Conservation (phyloP, 2,888 invertebrate genomes). For the Celastrina argiolus region DNA sequence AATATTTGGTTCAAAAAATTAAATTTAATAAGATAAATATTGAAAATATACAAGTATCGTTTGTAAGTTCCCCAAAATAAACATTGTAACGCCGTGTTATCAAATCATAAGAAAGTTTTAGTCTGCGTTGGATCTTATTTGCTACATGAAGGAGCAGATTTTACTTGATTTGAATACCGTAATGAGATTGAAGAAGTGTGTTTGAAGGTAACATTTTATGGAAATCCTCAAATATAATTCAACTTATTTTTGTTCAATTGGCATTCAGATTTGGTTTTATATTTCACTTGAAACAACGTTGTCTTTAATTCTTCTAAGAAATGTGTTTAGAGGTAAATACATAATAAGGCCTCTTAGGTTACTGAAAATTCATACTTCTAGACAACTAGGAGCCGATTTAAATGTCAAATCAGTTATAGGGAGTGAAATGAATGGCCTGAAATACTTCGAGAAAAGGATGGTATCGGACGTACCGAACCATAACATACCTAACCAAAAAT, state of each 20-base stretch:
- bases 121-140: conserved; percentile 10
- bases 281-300: background rate
- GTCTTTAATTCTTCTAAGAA: background rate
- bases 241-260: conserved; percentile 19
- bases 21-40: too few relatives aligned
- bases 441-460: too few relatives aligned
- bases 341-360: background rate
- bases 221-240: conserved; percentile 8
- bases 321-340: background rate
- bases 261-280: background rate
- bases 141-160: conserved; percentile 28
- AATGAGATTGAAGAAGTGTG: conserved; percentile 23
- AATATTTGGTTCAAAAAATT: too few relatives aligned
- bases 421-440: too few relatives aligned
- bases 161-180: conserved; percentile 29
- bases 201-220: conserved; percentile 15
- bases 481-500: too few relatives aligned
- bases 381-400: too few relatives aligned
- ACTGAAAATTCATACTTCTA: too few relatives aligned
- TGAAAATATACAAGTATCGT: background rate
- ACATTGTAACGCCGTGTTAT: background rate
- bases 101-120: background rate
- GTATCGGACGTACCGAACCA: too few relatives aligned
- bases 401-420: too few relatives aligned
- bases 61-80: too few relatives aligned